Evolutionary conservation across 2,797 vertebrate species (phyloP), one percentile per base, ranked within the genome.

Genomic region (Allenopithecus nigroviridis): DNA sequence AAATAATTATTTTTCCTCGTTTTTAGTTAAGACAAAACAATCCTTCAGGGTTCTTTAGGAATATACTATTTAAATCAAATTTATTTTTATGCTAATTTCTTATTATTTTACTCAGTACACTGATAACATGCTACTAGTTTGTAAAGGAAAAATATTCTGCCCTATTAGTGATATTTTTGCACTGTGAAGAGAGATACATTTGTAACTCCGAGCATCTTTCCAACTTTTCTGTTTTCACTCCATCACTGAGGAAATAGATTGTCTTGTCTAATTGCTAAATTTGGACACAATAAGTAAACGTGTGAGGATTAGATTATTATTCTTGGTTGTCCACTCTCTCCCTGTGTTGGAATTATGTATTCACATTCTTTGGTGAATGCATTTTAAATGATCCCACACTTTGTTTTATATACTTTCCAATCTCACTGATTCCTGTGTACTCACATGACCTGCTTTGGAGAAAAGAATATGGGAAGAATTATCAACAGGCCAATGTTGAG

Each of bases 11-110:
- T 50, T 64, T 84, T 12, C 33, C 33, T 30, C 13, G 83, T 70
- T 87, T 94, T 84, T 10, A 41, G 2, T 70, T 90, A 87, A 92
- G 53, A 43, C 64, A 13, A 92, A 87, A 50, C 46, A 78, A 50
- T 84, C 14, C 17, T 85, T 92, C 13, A 84, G 26, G 10, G 78
- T 24, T 30, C 11, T 50, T 22, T 89, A 14, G 21, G 92, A 97
- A 81, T 2, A 21, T 5, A 0, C 1, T 76, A 64, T 36, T 70
- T 83, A 87, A 96, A 92, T 88, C 24, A 89, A 57, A 87, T 33
- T 84, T 90, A 5, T 61, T 81, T 33, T 88, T 79, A 89, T 75
- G 12, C 5, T 70, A 17, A 83, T 79, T 95, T 84, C 36, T 8
- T 57, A 79, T 79, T 86, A 46, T 17, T 59, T 53, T 64, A 64